phyloP scores from a whole-genome alignment of 2,113 vertebrate genomes.

The Phylloscopus trochiloides region DNA sequence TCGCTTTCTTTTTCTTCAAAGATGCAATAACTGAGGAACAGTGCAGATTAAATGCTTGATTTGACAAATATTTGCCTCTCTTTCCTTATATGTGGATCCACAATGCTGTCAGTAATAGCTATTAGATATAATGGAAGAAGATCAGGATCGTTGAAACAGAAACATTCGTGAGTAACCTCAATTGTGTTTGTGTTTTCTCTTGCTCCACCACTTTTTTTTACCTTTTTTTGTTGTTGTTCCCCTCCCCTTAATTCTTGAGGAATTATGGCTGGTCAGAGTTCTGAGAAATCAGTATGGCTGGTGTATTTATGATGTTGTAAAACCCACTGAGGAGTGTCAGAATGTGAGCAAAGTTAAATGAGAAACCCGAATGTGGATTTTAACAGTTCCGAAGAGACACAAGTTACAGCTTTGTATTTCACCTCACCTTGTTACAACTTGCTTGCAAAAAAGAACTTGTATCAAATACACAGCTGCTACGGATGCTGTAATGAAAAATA shows the following conservation, averaged over 20 bases:
- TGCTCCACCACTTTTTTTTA: not conserved
- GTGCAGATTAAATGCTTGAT: constrained; percentile 13
- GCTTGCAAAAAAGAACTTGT: not conserved
- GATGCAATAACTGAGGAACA: constrained; percentile 14
- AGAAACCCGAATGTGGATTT: not conserved
- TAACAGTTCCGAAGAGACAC: not conserved
- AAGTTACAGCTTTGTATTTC: not conserved
- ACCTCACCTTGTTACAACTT: not conserved
- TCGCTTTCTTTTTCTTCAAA: constrained; percentile 24
- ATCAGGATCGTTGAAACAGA: constrained; percentile 62
- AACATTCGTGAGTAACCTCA: constrained; percentile 56
- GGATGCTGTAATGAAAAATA: not conserved
- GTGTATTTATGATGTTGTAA: not conserved
- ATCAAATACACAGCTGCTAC: not conserved
- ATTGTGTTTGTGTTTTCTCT: constrained; percentile 41
- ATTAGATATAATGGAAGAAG: constrained; percentile 66
- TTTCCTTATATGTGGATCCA: constrained; percentile 52
- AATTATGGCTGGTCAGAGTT: not conserved
- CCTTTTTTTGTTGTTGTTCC: too few species aligned
- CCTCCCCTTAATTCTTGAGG: not conserved
- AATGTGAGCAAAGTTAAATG: not conserved
- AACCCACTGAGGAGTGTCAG: not conserved
- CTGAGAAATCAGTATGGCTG: not conserved
- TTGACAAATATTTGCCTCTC: constrained; percentile 57
- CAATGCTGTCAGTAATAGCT: constrained; percentile 70